These are phyloP conservation scores for Cephalopachus bancanus DNA, from an alignment of 2,797 vertebrate genomes.

Conservation along the genomic window DNA sequence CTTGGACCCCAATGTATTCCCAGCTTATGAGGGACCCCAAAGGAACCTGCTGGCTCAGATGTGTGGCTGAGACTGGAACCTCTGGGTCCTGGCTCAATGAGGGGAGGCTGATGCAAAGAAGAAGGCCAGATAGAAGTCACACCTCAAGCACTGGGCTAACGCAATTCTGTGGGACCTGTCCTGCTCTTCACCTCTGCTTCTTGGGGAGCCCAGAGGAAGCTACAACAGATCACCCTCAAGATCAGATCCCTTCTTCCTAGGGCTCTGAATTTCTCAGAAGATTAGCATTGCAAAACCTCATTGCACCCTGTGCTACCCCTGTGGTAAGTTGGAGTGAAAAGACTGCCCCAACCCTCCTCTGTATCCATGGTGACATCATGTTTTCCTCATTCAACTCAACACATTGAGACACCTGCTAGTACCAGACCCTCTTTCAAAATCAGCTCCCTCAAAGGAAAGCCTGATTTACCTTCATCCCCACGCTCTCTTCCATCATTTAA, in stretches of 20 bases:
- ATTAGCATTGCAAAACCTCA: background rate
- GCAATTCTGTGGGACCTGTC: rapidly evolving
- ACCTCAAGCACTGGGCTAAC: background rate
- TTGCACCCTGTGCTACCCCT: background rate
- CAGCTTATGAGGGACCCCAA: background rate
- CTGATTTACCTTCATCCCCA: background rate
- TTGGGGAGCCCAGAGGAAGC: background rate
- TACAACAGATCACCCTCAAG: background rate
- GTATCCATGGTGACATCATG: background rate
- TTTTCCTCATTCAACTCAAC: background rate
- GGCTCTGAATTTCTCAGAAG: background rate
- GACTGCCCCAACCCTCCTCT: background rate
- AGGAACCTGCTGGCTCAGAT: background rate
- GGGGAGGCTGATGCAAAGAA: background rate
- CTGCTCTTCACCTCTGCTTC: background rate
- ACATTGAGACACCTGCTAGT: background rate
- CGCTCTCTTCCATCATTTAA: background rate
- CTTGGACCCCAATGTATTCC: background rate
- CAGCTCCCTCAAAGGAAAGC: background rate
- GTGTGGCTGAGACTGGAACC: background rate
- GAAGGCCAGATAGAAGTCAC: background rate
- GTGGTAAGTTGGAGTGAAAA: background rate
- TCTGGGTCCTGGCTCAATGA: no score
- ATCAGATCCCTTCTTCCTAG: background rate
- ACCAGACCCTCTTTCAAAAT: background rate